Evolutionary conservation across 2,113 vertebrate species (phyloP).

Genomic region (Orycteropus afer): DNA sequence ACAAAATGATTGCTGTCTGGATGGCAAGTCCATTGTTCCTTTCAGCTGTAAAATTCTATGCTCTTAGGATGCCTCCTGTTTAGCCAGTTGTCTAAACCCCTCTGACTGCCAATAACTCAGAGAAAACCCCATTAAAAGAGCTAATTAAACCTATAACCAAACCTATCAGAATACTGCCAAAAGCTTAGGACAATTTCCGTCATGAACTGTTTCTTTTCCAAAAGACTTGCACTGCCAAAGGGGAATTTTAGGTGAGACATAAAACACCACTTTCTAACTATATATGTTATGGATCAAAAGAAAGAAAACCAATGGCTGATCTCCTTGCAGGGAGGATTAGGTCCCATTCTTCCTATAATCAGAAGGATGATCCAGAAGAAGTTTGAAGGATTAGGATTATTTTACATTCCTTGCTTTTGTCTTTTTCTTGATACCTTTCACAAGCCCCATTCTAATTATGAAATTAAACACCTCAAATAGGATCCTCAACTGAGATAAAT

Average conservation of each 20-base stretch:
- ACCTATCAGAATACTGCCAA: constrained; percentile 41
- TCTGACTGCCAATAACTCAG: constrained; percentile 68
- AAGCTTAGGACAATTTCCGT: constrained; percentile 53
- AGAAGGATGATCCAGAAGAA: neutral
- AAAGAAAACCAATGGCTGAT: neutral
- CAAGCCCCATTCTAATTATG: neutral
- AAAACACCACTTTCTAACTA: neutral
- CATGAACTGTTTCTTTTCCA: constrained; percentile 46
- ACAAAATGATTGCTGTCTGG: constrained; percentile 44
- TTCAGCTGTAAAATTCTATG: constrained; percentile 53
- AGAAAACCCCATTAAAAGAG: constrained; percentile 73
- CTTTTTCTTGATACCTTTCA: neutral
- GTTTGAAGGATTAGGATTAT: neutral
- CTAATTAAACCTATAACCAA: constrained; percentile 72
- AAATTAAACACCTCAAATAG: neutral
- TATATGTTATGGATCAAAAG: neutral
- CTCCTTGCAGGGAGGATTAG: accelerated
- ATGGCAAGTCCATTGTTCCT: constrained; percentile 32
- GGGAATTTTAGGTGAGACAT: neutral
- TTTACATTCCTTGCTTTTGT: neutral
- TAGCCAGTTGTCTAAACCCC: constrained; percentile 61
- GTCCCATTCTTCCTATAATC: neutral
- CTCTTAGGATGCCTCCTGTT: constrained; percentile 49
- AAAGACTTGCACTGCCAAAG: constrained; percentile 20
- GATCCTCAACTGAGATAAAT: neutral